A percentile compares a stretch with the other conserved stretches of the same genome.
These are phyloP conservation scores for Tylochromis polylepis DNA, from an alignment of 2,113 vertebrate genomes.

Conservation along the genomic window DNA sequence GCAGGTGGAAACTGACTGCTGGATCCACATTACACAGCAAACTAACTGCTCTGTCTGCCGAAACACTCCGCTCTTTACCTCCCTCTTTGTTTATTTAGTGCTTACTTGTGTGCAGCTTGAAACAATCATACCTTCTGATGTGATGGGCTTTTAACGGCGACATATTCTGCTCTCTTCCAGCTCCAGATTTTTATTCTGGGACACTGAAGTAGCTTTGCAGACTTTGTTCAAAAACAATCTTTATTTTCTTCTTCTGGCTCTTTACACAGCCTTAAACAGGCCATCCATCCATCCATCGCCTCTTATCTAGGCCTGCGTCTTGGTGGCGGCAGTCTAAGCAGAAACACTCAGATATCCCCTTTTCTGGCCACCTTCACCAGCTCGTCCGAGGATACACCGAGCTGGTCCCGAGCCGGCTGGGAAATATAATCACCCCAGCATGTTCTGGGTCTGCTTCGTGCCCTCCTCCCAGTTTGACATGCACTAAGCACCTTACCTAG, in stretches of 20 bases:
- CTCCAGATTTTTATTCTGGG: neutral
- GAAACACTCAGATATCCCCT: neutral
- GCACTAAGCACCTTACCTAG: neutral
- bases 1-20: neutral
- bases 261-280: neutral
- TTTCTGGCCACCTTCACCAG: neutral
- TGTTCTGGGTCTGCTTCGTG: neutral
- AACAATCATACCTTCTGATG: neutral
- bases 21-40: neutral
- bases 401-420: neutral
- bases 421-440: neutral
- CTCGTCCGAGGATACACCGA: neutral
- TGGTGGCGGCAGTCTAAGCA: neutral
- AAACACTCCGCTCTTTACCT: neutral
- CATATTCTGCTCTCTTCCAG: neutral
- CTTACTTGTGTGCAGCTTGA: neutral
- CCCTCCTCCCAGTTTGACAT: neutral
- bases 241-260: neutral
- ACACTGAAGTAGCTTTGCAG: neutral
- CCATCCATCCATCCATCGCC: neutral
- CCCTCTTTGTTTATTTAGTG: neutral
- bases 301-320: neutral
- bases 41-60: neutral
- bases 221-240: neutral
- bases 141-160: neutral